phyloP scores from a whole-genome alignment of 2,888 invertebrate species.

The Apodemia mormo region DNA sequence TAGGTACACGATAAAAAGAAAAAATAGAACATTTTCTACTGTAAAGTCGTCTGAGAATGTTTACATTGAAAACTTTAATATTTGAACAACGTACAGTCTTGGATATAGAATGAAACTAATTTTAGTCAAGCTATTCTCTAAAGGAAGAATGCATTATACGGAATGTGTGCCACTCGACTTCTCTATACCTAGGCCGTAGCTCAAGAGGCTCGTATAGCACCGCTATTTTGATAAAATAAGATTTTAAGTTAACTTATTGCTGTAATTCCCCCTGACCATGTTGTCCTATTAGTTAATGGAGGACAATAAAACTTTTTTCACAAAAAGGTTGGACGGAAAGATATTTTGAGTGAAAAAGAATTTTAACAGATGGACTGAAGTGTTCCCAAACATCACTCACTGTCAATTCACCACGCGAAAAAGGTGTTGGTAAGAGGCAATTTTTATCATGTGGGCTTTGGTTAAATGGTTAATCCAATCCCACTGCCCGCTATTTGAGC shows the following conservation, averaged over 20 bases:
- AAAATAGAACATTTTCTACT: not conserved
- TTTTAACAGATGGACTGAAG: too few species aligned
- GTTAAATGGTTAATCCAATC: too few species aligned
- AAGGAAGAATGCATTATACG: conserved; percentile 35
- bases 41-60: not conserved
- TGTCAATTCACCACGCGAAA: too few species aligned
- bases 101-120: conserved; percentile 38
- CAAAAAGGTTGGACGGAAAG: too few species aligned
- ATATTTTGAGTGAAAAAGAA: too few species aligned
- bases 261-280: not conserved
- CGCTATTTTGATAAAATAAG: not conserved
- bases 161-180: conserved; percentile 29
- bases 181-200: conserved; percentile 17
- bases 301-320: too few species aligned
- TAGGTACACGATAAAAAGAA: not conserved
- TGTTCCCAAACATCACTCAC: too few species aligned
- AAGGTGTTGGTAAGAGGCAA: too few species aligned
- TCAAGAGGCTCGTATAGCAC: conserved; percentile 1
- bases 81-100: conserved; percentile 25
- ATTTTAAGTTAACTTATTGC: not conserved
- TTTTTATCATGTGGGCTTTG: too few species aligned
- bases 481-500: too few species aligned
- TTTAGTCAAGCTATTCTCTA: conserved; percentile 38
- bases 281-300: too few species aligned
- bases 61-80: not conserved